Evolutionary conservation across 2,797 vertebrate species (phyloP).

Genomic region (Poecilia velifera): DNA sequence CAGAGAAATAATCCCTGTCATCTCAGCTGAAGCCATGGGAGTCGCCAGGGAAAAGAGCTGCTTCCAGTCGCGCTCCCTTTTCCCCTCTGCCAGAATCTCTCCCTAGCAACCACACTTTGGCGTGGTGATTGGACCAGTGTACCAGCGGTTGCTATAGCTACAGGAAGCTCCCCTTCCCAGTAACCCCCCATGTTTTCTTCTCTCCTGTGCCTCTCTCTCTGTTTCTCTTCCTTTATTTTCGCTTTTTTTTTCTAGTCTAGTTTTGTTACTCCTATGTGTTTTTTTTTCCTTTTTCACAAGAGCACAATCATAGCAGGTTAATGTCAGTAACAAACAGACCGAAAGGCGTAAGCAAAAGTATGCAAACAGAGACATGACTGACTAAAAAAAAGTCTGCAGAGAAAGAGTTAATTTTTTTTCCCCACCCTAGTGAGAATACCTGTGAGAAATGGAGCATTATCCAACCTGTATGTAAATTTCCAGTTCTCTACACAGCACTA

Average conservation of each 20-base stretch:
- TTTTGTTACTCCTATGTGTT: background rate
- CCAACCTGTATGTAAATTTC: slow-evolving; percentile 49
- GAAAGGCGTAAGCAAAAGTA: slow-evolving; percentile 57
- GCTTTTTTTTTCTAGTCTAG: slow-evolving; percentile 18
- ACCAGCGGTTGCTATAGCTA: slow-evolving; percentile 83
- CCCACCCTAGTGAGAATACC: slow-evolving; percentile 34
- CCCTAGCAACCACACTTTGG: slow-evolving; percentile 83
- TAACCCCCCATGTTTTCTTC: slow-evolving; percentile 49
- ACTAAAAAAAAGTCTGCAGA: slow-evolving; percentile 50
- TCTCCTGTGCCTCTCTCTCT: slow-evolving; percentile 55
- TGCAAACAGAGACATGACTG: slow-evolving; percentile 41
- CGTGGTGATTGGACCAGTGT: slow-evolving; percentile 82
- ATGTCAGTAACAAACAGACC: slow-evolving; percentile 47
- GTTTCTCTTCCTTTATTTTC: slow-evolving; percentile 39
- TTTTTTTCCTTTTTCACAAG: background rate
- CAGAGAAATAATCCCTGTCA: slow-evolving; percentile 59
- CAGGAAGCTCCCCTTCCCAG: slow-evolving; percentile 79
- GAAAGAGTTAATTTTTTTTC: slow-evolving; percentile 46
- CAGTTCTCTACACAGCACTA: slow-evolving; percentile 17
- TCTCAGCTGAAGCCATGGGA: slow-evolving; percentile 60
- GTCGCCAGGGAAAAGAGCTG: slow-evolving; percentile 51
- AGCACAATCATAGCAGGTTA: slow-evolving; percentile 17
- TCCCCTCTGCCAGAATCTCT: slow-evolving; percentile 76
- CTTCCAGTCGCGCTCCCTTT: slow-evolving; percentile 62
- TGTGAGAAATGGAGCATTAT: slow-evolving; percentile 27